Base-by-base conservation (phyloP, 2,113 vertebrate species). In the Marcusenius ussheri region DNA sequence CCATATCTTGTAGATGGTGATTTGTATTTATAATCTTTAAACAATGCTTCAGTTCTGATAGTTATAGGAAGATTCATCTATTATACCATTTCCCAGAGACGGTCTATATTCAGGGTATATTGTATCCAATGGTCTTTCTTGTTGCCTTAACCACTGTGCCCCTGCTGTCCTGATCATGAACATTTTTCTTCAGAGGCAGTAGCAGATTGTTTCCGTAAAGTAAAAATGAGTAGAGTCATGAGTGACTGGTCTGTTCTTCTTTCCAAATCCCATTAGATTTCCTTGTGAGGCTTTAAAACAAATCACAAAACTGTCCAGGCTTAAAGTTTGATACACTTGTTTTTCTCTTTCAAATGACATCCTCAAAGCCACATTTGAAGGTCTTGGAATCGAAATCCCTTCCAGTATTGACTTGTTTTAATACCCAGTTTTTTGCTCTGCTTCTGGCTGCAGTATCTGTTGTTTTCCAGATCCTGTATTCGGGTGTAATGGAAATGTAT, bases 261-360 rank as follows among this genome's bases (percentile, higher is more conserved):
- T 84, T 47, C 83, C 42, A 47, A 84, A 84, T 84, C 21, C 83
- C 83, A 84, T 84, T 84, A 84, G 83, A 84, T 47, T 84, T 46
- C 19, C 83, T 84, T 47, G 45, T 46, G 83, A 84, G 85, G 46
- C 47, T 51, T 87, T 53, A 53, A 87, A 87, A 51, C 85, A 51
- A 87, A 87, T 87, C 85, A 87, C n/a, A n/a, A 46, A 84, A 84
- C 45, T 84, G 83, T n/a, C 47, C 83, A 47, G 27, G 39, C 46
- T 49, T 49, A 51, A 51, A 49, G 47, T 87, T 84, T 84, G 83
- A 84, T 84, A 24, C 85, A 31, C 85, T 51, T 87, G 49, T 87
- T 53, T 87, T 53, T 53, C 85, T 24, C 83, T 84, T 56, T 51
- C n/a, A 53, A 35, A 35, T 53, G 49, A 35, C n/a, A 11, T 53